phyloP scores from a whole-genome alignment of 2,113 vertebrate species.

The Gasterosteus nipponicus region DNA sequence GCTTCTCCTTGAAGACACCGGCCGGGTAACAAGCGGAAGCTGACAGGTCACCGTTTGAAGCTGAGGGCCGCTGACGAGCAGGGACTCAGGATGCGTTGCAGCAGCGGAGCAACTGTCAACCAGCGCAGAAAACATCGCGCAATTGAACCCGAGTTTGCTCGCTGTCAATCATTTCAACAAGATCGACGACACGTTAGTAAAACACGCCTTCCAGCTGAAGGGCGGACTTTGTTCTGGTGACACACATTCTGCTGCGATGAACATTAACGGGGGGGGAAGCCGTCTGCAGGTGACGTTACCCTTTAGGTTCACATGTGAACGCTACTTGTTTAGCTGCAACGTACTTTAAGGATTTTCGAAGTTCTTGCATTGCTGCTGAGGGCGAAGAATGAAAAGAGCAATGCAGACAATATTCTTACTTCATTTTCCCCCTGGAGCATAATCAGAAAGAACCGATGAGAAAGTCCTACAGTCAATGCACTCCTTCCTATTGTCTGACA shows the following conservation, averaged over 20 bases:
- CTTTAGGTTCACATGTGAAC: background rate
- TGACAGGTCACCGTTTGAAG: background rate
- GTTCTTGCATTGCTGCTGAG: background rate
- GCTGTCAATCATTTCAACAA: constrained; percentile 39
- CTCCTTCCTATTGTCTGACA: background rate
- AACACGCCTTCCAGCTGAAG: constrained; percentile 8
- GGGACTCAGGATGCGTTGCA: background rate
- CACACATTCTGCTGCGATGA: too few species aligned
- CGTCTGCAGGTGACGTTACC: background rate
- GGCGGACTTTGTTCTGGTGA: background rate
- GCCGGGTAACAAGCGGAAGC: background rate
- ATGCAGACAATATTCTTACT: background rate
- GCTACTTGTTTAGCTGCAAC: background rate
- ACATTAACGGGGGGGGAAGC: too few species aligned
- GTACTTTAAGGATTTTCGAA: background rate
- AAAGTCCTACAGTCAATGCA: background rate
- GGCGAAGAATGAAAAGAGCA: background rate
- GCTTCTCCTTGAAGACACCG: background rate
- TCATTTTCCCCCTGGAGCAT: too few species aligned
- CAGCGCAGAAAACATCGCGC: background rate
- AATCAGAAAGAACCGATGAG: too few species aligned
- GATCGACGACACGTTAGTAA: constrained; percentile 20
- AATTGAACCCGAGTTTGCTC: background rate
- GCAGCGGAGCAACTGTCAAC: background rate
- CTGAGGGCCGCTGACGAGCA: too few species aligned